Percentiles rank a stretch among this genome's conserved stretches.
Conservation (phyloP, 2,888 invertebrate species). For the Cetonia aurata region DNA sequence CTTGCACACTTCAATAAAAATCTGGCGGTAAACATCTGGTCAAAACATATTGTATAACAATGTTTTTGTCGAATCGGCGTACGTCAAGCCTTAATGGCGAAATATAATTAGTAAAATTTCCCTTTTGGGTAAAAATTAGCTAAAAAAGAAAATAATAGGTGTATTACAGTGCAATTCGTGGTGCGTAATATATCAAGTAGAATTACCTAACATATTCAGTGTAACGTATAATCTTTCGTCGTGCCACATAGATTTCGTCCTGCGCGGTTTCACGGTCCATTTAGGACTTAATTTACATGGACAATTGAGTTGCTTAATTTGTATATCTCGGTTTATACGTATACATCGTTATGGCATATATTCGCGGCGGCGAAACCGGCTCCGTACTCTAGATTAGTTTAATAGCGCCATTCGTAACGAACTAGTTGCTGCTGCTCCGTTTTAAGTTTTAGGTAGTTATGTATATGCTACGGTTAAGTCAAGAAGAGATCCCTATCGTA, state of each 20-base stretch:
- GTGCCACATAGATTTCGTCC: conserved; percentile 34
- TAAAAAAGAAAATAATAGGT: too few relatives aligned
- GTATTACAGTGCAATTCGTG: too few relatives aligned
- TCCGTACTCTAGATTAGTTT: conserved; percentile 60
- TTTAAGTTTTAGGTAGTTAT: conserved; percentile 53
- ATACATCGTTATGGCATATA: conserved; percentile 59
- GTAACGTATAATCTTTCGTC: conserved; percentile 26
- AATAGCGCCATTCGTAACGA: conserved; percentile 57
- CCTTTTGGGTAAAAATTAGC: too few relatives aligned
- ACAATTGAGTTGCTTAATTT: conserved; percentile 61
- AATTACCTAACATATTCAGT: conserved; percentile 31
- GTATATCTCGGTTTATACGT: conserved; percentile 59
- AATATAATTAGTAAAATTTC: too few relatives aligned
- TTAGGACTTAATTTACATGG: conserved; percentile 59
- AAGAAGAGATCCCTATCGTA: conserved; percentile 52
- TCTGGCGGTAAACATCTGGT: too few relatives aligned
- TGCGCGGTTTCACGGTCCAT: conserved; percentile 41
- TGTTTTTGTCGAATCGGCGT: too few relatives aligned
- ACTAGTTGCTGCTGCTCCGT: conserved; percentile 53
- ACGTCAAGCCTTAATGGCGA: too few relatives aligned
- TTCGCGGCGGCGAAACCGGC: conserved; percentile 53
- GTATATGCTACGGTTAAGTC: conserved; percentile 51
- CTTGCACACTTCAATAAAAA: too few relatives aligned
- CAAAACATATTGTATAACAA: too few relatives aligned
- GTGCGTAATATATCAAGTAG: conserved; percentile 3